Conservation (phyloP, 2,797 vertebrate species). For the Hapalemur alaotrensis region DNA sequence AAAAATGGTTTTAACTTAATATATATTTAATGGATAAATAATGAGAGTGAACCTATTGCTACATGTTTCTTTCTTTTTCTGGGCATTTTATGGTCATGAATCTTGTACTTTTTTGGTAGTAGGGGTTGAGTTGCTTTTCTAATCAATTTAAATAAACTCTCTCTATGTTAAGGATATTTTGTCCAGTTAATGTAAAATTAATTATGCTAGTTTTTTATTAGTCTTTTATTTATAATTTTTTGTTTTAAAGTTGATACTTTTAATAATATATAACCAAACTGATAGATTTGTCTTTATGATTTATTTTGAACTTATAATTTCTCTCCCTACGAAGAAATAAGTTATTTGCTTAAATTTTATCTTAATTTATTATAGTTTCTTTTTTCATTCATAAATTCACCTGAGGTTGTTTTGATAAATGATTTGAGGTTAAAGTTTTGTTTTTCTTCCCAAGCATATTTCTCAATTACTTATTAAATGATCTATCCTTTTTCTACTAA, state of each 20-base stretch:
- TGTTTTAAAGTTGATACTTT: slow-evolving; percentile 25
- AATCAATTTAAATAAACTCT: slow-evolving; percentile 10
- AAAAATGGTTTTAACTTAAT: neutral
- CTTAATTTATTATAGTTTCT: neutral
- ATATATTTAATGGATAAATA: neutral
- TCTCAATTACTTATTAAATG: slow-evolving; percentile 34
- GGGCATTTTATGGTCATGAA: neutral
- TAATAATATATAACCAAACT: slow-evolving; percentile 1
- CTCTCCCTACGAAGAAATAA: neutral
- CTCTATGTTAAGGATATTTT: neutral
- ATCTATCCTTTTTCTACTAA: neutral
- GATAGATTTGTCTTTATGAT: neutral
- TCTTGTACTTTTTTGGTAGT: neutral
- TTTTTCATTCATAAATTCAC: slow-evolving; percentile 20
- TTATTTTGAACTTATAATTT: slow-evolving; percentile 15
- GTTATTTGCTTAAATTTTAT: slow-evolving; percentile 1
- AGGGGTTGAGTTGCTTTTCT: neutral
- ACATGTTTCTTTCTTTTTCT: neutral
- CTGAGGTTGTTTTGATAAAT: slow-evolving; percentile 9
- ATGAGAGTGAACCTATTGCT: neutral
- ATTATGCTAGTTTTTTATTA: neutral
- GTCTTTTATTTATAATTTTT: neutral
- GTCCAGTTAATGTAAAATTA: neutral
- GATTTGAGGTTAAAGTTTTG: neutral
- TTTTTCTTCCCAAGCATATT: neutral